phyloP scores from a whole-genome alignment of 2,797 vertebrate species.

The Xenops minutus region DNA sequence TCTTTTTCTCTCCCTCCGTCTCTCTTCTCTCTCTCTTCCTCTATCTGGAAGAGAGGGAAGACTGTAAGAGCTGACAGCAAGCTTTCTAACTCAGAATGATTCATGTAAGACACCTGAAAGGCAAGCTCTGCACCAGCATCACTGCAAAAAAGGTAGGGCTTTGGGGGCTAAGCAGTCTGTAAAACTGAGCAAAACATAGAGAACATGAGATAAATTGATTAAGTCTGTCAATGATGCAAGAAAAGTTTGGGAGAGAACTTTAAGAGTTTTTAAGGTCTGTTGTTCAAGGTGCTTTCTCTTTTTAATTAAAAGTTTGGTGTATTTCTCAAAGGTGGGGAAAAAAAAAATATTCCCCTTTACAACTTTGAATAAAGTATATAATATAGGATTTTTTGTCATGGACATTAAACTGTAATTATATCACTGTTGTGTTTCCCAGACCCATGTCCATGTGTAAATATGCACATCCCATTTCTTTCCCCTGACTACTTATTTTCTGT shows the following conservation, averaged over 20 bases:
- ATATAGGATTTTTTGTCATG: rapidly evolving
- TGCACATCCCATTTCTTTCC: not conserved
- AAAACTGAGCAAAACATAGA: not conserved
- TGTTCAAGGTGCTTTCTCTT: not conserved
- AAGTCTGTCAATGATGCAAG: not conserved
- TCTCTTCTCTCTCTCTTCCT: not conserved
- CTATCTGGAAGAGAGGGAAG: constrained; percentile 10
- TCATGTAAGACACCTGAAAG: constrained; percentile 69
- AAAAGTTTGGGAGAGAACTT: constrained; percentile 69
- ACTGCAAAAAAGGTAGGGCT: constrained; percentile 65
- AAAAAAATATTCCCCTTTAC: not conserved
- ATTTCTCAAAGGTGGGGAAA: not conserved
- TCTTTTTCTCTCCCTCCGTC: constrained; percentile 1
- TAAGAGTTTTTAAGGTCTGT: not conserved
- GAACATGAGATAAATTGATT: not conserved
- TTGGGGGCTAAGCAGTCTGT: constrained; percentile 5
- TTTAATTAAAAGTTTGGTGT: not conserved
- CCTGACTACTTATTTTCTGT: constrained; percentile 11
- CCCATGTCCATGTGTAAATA: not conserved
- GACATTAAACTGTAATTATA: not conserved
- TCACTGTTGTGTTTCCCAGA: not conserved
- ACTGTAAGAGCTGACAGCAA: constrained; percentile 17
- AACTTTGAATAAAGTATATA: not conserved
- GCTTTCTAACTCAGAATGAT: constrained; percentile 68
- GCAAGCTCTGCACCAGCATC: constrained; percentile 60